A percentile compares a stretch with the other conserved stretches of the same genome.
These are phyloP conservation scores for Mamestra configurata DNA, from an alignment of 1,140 invertebrate genomes.

Conservation along the genomic window DNA sequence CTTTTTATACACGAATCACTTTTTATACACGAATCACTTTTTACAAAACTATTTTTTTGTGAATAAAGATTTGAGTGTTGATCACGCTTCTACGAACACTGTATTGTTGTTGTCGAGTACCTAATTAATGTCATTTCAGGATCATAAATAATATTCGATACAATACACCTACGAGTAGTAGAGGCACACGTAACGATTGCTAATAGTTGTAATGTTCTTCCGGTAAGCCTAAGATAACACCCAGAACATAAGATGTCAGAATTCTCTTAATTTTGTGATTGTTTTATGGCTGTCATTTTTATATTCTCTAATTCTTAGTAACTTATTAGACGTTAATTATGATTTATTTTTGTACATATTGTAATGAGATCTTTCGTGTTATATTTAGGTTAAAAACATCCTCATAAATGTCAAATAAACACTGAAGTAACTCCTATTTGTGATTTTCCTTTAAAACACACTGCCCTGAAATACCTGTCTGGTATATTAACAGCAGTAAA, in stretches of 20 bases:
- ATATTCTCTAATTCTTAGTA: constrained; percentile 39
- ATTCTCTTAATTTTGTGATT: constrained; percentile 45
- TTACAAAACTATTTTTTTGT: background rate
- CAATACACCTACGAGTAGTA: too few species aligned
- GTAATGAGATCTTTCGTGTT: constrained; percentile 49
- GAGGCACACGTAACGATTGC: background rate
- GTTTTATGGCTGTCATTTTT: constrained; percentile 52
- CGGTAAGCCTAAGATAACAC: background rate
- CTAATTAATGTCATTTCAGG: background rate
- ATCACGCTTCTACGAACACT: constrained; percentile 28
- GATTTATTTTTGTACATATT: constrained; percentile 55
- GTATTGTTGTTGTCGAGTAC: constrained; percentile 19
- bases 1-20: constrained; percentile 20
- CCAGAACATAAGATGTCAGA: constrained; percentile 49
- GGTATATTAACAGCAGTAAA: background rate
- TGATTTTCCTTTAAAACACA: background rate
- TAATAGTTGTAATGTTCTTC: background rate
- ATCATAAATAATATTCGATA: background rate
- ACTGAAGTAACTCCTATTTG: constrained; percentile 30
- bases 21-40: background rate
- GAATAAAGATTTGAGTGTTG: background rate
- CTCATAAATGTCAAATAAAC: constrained; percentile 24
- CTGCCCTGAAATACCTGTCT: background rate
- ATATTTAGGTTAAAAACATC: constrained; percentile 45
- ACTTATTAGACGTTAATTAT: constrained; percentile 51